Evolutionary conservation across 2,888 invertebrate species (phyloP), one percentile per base, ranked within the genome.

Genomic region (Cataglyphis cursor): DNA sequence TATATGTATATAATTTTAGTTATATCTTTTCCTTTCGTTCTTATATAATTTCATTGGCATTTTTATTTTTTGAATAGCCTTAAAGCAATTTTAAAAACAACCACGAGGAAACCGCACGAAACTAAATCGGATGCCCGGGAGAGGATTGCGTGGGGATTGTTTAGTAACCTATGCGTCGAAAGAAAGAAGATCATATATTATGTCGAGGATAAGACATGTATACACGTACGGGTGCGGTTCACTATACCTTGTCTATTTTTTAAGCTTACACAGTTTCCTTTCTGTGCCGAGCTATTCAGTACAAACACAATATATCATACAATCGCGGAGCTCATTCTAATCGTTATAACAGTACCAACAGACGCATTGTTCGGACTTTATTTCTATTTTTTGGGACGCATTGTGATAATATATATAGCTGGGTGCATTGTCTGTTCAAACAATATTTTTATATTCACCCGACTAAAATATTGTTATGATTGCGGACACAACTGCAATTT

Each of bases 51-150:
- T 74, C 10, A 31, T 38, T 51, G 31, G 10, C 24, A n/a, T 38
- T 66, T 31, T 65, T 24, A 24, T 75, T 75, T 54, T 28, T 21
- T 28, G 18, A 66, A 66, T 41, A 35, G 38, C 8, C 12, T 80
- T 35, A 28, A 73, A 78, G 59, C 57, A 21, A 80, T 61, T 12
- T 18, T 18, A 59, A 44, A 80, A 72, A 59, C 72, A 48, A 38
- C 48, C 21, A 21, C 24, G 8, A 10, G 12, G 9, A 61, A 59
- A 9, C 35, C 31, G 59, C 15, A 54, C 61, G 35, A 48, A 80
- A 80, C 21, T 59, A 59, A 80, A 72, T 80, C 59, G 44, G 9
- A 44, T 78, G 8, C 6, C 18, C 12, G 18, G 12, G 59, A 73
- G 44, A 61, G 24, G 24, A 73, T 80, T 80, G 74, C 44, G 12